Conservation (phyloP, 2,797 vertebrate species). For the Micropoecilia bifurca region DNA sequence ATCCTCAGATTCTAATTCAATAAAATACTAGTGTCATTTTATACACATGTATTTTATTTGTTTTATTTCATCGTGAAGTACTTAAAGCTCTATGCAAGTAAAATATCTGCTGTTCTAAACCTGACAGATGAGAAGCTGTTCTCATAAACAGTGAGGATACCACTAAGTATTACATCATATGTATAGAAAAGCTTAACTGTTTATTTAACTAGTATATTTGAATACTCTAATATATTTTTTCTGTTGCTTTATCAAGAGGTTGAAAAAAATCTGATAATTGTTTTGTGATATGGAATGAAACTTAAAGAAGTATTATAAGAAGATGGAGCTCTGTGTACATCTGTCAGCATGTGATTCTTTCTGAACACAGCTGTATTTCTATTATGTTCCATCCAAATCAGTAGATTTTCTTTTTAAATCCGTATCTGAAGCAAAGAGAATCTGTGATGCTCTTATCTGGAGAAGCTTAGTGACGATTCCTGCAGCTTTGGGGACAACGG, state of each 20-base stretch:
- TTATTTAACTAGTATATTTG: background rate
- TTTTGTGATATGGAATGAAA: background rate
- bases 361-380: background rate
- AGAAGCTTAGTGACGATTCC: background rate
- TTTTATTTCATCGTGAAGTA: background rate
- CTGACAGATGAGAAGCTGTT: background rate
- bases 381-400: background rate
- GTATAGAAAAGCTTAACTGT: background rate
- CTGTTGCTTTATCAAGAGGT: background rate
- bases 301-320: background rate
- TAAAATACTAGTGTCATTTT: background rate
- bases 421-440: background rate
- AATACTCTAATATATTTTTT: background rate
- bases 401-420: background rate
- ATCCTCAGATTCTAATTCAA: background rate
- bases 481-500: background rate
- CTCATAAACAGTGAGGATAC: background rate
- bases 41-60: background rate
- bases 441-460: conserved; percentile 2
- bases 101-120: background rate
- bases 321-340: background rate
- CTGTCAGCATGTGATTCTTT: background rate
- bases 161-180: background rate
- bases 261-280: background rate
- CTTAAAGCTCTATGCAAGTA: background rate